These are phyloP conservation scores for Limosa lapponica DNA, from an alignment of 2,797 vertebrate genomes.

Conservation along the genomic window DNA sequence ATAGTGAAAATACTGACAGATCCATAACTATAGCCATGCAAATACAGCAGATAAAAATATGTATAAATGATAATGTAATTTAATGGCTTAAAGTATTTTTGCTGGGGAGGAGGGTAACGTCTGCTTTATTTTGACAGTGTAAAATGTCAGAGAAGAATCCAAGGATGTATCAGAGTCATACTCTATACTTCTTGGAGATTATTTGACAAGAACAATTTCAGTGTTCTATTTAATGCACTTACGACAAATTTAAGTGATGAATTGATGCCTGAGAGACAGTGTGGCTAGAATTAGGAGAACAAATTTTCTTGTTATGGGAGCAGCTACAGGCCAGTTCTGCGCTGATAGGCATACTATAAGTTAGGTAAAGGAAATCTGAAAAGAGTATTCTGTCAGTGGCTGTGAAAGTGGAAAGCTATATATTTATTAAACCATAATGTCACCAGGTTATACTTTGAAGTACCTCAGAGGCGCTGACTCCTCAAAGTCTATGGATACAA, in stretches of 20 bases:
- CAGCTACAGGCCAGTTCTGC: constrained; percentile 67
- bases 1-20: constrained; percentile 63
- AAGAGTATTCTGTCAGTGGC: constrained; percentile 59
- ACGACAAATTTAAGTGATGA: constrained; percentile 76
- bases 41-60: constrained; percentile 72
- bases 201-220: constrained; percentile 79
- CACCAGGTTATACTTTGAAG: constrained; percentile 62
- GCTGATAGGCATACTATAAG: constrained; percentile 67
- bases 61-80: constrained; percentile 71
- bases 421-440: constrained; percentile 74
- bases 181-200: constrained; percentile 66
- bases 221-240: constrained; percentile 74
- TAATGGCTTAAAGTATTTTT: constrained; percentile 71
- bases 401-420: constrained; percentile 56
- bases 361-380: constrained; percentile 58
- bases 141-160: constrained; percentile 66
- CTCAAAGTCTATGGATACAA: constrained; percentile 31
- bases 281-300: constrained; percentile 71
- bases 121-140: constrained; percentile 68
- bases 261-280: constrained; percentile 73
- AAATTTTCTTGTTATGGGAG: constrained; percentile 71
- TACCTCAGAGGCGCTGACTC: constrained; percentile 25
- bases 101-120: constrained; percentile 54
- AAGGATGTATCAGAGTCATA: constrained; percentile 65
- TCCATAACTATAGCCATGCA: constrained; percentile 70